These are phyloP conservation scores for Acromyrmex charruanus DNA, from an alignment of 1,140 invertebrate genomes.

Conservation along the genomic window DNA sequence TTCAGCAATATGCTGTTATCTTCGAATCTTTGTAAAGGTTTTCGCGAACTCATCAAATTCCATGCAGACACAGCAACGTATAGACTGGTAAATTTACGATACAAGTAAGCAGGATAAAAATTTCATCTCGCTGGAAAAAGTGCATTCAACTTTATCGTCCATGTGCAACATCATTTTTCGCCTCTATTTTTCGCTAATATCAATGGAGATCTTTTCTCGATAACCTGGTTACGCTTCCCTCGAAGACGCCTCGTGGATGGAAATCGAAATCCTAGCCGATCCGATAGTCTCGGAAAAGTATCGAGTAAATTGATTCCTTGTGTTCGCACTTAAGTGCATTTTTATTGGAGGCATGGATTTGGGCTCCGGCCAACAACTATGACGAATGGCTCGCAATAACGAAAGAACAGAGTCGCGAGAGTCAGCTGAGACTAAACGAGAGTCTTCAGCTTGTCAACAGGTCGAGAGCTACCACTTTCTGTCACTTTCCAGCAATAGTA, in stretches of 20 bases:
- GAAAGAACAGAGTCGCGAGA: conserved; percentile 49
- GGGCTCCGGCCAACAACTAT: conserved; percentile 64
- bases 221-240: conserved; percentile 30
- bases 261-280: neutral
- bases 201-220: conserved; percentile 44
- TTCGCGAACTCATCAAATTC: conserved; percentile 44
- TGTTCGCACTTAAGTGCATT: conserved; percentile 76
- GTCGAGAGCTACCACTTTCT: conserved; percentile 34
- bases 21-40: conserved; percentile 23
- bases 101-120: conserved; percentile 56
- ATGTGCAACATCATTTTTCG: conserved; percentile 20
- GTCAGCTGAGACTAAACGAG: conserved; percentile 50
- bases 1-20: conserved; percentile 24
- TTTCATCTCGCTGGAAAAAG: conserved; percentile 36
- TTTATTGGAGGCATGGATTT: conserved; percentile 73
- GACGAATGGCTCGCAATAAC: conserved; percentile 63
- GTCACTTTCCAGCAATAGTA: conserved; percentile 13
- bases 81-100: conserved; percentile 32
- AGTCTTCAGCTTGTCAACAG: conserved; percentile 40
- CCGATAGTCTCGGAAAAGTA: conserved; percentile 11
- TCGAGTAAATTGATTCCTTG: conserved; percentile 76
- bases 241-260: neutral
- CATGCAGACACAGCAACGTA: conserved; percentile 3
- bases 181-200: conserved; percentile 57
- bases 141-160: conserved; percentile 33